Base-by-base conservation (phyloP, 2,888 invertebrate species). In the Acronicta alni region DNA sequence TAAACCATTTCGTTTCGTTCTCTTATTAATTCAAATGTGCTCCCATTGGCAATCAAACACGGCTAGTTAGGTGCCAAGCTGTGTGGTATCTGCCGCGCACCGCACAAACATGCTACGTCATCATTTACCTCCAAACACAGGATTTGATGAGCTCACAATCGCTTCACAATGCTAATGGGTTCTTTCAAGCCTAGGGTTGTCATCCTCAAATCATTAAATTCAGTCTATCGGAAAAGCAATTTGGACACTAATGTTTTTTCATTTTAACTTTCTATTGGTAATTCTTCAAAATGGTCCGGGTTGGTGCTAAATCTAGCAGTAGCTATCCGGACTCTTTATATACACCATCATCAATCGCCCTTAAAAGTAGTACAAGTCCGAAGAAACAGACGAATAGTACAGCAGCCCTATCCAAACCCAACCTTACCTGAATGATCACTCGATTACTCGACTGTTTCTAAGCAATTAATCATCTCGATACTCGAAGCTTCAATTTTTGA, bases 391-490 rank as follows among this genome's bases (percentile, higher is more conserved):
- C 32, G 35, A 30, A 12, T 35, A 4, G 6, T 6, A n/a, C n/a
- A 7, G 35, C 35, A 35, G 7, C 35, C 35, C 35, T 35, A 35
- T 35, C 14, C 32, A 14, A 32, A n/a, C 0, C 35, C n/a, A 35
- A 26, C 51, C 71, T 55, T 82, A 79, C 81, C 80, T 80, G 79
- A 56, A 26, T 20, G 41, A 41, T 75, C 75, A 76, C 65, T 68
- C 62, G 68, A 72, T 79, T 72, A 81, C 77, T 80, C 83, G 79
- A 80, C 82, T 79, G 78, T 80, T 83, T 81, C 74, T 57, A 77
- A 62, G 60, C 85, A 81, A 89, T 89, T 86, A 88, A 88, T 88
- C 88, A 88, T 83, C 67, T 61, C 57, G 32, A 61, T 73, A 81
- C 77, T 75, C 75, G 67, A 62, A 80, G 42, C 65, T 78, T 79